Percentiles rank a stretch among this genome's conserved stretches.
These are phyloP conservation scores for Phania funesta DNA, from an alignment of 2,888 invertebrate species.

Conservation along the genomic window DNA sequence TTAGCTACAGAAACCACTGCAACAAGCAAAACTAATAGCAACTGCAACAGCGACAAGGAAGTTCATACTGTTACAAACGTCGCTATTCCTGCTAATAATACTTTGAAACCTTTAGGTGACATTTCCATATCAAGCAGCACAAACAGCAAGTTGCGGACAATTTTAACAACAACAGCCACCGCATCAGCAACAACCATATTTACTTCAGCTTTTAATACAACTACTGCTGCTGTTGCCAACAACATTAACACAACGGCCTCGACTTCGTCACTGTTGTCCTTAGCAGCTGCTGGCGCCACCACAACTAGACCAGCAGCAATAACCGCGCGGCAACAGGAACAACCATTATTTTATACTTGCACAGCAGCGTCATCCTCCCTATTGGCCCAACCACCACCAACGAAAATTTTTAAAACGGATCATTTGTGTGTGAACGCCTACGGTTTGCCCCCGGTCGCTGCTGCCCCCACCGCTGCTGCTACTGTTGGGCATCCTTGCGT, in stretches of 20 bases:
- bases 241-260: slow-evolving; percentile 58
- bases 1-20: slow-evolving; percentile 46
- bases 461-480: slow-evolving; percentile 76
- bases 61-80: slow-evolving; percentile 20
- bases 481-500: slow-evolving; percentile 77
- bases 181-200: slow-evolving; percentile 7
- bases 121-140: slow-evolving; percentile 35
- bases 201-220: background rate
- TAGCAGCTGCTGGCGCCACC: slow-evolving; percentile 48
- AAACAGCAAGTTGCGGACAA: slow-evolving; percentile 23
- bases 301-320: slow-evolving; percentile 45
- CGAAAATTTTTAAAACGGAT: slow-evolving; percentile 79
- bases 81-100: slow-evolving; percentile 33
- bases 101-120: slow-evolving; percentile 34
- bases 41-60: slow-evolving; percentile 39
- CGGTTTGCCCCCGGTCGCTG: slow-evolving; percentile 77
- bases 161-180: slow-evolving; percentile 26
- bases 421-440: slow-evolving; percentile 77
- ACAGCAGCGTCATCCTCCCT: slow-evolving; percentile 73
- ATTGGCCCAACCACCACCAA: slow-evolving; percentile 78
- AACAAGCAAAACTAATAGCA: slow-evolving; percentile 38
- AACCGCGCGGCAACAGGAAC: slow-evolving; percentile 65
- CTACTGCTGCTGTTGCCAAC: slow-evolving; percentile 12
- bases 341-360: slow-evolving; percentile 74
- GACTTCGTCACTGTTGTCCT: slow-evolving; percentile 46